A percentile compares a stretch with the other conserved stretches of the same genome.
These are phyloP conservation scores for Sphecodes monilicornis DNA, from an alignment of 2,888 invertebrate species.

Conservation along the genomic window DNA sequence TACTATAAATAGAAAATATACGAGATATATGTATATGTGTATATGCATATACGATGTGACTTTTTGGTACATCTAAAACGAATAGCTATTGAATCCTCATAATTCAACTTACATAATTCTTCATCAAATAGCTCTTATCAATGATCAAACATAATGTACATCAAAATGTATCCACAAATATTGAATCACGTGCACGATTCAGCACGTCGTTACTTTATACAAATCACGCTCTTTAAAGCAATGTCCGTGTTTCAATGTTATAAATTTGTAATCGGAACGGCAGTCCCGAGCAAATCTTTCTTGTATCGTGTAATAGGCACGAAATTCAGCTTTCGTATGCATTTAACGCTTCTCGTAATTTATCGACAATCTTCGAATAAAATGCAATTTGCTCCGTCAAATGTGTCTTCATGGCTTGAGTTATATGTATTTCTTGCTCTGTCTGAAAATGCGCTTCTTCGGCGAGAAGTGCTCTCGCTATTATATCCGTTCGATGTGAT, in stretches of 20 bases:
- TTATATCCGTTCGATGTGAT: conserved; percentile 93
- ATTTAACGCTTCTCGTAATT: conserved; percentile 87
- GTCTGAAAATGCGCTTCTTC: conserved; percentile 97
- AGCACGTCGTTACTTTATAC: neutral
- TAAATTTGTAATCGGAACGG: conserved; percentile 5
- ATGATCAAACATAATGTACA: conserved; percentile 33
- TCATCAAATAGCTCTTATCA: conserved; percentile 34
- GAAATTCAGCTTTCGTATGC: conserved; percentile 82
- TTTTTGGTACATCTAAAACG: conserved; percentile 34
- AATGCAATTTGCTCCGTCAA: conserved; percentile 95
- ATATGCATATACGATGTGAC: conserved; percentile 3
- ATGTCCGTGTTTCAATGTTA: neutral
- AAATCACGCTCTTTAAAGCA: neutral
- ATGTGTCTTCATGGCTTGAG: conserved; percentile 93
- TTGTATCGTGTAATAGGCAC: conserved; percentile 2
- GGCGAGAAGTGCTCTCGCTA: conserved; percentile 96
- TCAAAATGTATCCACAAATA: conserved; percentile 9
- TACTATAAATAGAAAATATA: conserved; percentile 48
- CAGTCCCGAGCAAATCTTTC: conserved; percentile 12
- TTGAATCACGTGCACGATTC: conserved; percentile 21
- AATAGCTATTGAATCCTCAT: conserved; percentile 50
- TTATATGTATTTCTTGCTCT: conserved; percentile 94
- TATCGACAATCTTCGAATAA: conserved; percentile 93
- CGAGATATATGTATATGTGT: conserved; percentile 22
- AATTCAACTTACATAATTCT: conserved; percentile 25